These are phyloP conservation scores for Diarsia brunnea DNA, from an alignment of 2,888 invertebrate species.

Conservation along the genomic window DNA sequence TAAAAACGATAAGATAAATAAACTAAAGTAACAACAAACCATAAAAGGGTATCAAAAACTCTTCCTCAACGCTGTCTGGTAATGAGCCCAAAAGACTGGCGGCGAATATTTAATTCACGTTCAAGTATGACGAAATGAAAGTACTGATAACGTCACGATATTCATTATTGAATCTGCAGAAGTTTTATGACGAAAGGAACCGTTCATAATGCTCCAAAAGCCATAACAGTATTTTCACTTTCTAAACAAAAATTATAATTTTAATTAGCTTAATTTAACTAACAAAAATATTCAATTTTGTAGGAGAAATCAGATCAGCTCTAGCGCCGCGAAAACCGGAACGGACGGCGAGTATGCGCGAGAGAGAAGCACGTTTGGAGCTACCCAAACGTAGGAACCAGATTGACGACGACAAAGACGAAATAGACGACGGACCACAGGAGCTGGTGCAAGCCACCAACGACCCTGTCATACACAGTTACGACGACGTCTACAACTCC, in stretches of 20 bases:
- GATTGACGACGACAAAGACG: slow-evolving; percentile 90
- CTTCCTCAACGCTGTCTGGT: neutral
- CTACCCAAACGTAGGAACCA: slow-evolving; percentile 88
- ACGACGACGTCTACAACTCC: slow-evolving; percentile 88
- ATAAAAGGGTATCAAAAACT: neutral
- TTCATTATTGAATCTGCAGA: slow-evolving; percentile 4
- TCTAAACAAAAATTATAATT: slow-evolving; percentile 43
- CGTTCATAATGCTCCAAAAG: slow-evolving; percentile 12
- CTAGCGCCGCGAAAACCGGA: slow-evolving; percentile 96
- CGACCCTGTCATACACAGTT: slow-evolving; percentile 86
- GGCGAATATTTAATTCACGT: neutral
- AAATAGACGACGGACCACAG: slow-evolving; percentile 84
- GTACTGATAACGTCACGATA: neutral
- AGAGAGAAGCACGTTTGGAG: slow-evolving; percentile 93
- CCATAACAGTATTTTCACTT: slow-evolving; percentile 22
- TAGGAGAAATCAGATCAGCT: slow-evolving; percentile 95
- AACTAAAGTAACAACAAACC: neutral
- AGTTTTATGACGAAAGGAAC: slow-evolving; percentile 7
- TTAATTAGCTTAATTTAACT: slow-evolving; percentile 50
- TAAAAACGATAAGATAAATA: neutral
- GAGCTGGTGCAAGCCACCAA: slow-evolving; percentile 87
- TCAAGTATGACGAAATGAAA: neutral
- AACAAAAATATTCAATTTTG: slow-evolving; percentile 67
- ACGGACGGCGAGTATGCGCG: slow-evolving; percentile 96
- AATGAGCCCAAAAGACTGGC: neutral